These are phyloP conservation scores for Cyanoliseus patagonus DNA, from an alignment of 2,113 vertebrate genomes.

Conservation along the genomic window DNA sequence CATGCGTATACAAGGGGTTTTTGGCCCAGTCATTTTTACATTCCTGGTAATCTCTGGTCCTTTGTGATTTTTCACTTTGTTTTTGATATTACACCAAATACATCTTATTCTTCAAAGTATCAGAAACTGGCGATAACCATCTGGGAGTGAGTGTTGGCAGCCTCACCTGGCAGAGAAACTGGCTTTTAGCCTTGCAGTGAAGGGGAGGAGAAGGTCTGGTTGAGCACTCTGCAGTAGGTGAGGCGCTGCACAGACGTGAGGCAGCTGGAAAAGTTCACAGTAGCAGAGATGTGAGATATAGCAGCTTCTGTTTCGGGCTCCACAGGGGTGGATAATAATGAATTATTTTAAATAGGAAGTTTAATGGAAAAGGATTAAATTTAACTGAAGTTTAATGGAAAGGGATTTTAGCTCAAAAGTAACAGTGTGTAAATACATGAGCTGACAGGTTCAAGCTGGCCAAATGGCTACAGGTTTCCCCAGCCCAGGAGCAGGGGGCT, in stretches of 20 bases:
- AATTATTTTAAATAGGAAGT: not conserved
- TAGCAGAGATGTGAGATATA: not conserved
- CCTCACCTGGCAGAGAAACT: not conserved
- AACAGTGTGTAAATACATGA: not conserved
- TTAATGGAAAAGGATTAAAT: not conserved
- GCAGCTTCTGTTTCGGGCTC: not conserved
- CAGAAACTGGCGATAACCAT: not conserved
- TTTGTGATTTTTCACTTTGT: not conserved
- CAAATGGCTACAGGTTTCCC: not conserved
- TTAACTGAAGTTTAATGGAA: not conserved
- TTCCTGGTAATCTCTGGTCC: not conserved
- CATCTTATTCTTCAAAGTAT: not conserved
- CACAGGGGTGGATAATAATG: not conserved
- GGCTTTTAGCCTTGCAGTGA: not conserved
- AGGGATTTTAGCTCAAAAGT: not conserved
- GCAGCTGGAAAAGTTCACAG: not conserved
- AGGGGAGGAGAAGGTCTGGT: not conserved
- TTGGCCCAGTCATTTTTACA: not conserved
- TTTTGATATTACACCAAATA: not conserved
- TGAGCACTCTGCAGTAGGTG: not conserved
- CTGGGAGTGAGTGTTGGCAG: not conserved
- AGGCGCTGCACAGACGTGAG: fast-evolving
- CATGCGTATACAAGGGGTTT: not conserved
- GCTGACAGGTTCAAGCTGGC: not conserved
- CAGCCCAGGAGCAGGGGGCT: not conserved